Evolutionary conservation across 1,140 invertebrate species (phyloP).

Genomic region (Cydia amplana): DNA sequence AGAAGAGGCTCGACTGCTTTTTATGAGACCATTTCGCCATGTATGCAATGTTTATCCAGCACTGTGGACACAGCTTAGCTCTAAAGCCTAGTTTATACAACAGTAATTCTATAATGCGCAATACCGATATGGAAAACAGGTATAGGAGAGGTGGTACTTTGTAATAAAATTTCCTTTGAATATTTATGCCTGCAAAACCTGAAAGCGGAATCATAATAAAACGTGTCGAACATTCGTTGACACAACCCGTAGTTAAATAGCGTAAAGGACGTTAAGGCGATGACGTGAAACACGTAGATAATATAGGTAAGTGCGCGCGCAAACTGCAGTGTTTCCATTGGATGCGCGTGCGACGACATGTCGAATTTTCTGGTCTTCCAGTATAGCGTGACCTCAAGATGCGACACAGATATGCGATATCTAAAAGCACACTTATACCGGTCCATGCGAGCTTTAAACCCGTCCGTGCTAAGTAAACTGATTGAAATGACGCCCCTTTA

Average conservation of each 20-base stretch:
- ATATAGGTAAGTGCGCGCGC: background rate
- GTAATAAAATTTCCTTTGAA: slow-evolving; percentile 9
- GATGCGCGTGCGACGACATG: background rate
- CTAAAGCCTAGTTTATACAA: slow-evolving; percentile 12
- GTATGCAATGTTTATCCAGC: slow-evolving; percentile 20
- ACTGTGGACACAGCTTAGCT: slow-evolving; percentile 15
- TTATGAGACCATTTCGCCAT: slow-evolving; percentile 19
- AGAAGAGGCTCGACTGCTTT: slow-evolving; percentile 1
- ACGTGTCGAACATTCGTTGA: slow-evolving; percentile 7
- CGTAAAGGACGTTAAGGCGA: background rate
- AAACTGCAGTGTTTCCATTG: background rate
- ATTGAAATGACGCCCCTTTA: background rate
- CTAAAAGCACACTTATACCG: background rate
- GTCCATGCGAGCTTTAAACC: background rate
- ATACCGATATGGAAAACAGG: slow-evolving; percentile 11
- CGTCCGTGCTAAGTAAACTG: background rate
- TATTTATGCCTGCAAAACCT: slow-evolving; percentile 7
- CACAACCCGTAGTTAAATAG: background rate
- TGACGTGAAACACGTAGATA: background rate
- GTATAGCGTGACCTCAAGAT: too few species aligned
- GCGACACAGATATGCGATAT: background rate
- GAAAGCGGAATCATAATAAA: slow-evolving; percentile 1
- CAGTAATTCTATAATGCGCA: slow-evolving; percentile 16
- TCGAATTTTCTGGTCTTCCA: too few species aligned
- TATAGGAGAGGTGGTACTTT: slow-evolving; percentile 15